A percentile compares a stretch with the other conserved stretches of the same genome.
Evolutionary conservation across 1,140 invertebrate genomes (phyloP).

Genomic region (Mycetomoellerius zeteki): DNA sequence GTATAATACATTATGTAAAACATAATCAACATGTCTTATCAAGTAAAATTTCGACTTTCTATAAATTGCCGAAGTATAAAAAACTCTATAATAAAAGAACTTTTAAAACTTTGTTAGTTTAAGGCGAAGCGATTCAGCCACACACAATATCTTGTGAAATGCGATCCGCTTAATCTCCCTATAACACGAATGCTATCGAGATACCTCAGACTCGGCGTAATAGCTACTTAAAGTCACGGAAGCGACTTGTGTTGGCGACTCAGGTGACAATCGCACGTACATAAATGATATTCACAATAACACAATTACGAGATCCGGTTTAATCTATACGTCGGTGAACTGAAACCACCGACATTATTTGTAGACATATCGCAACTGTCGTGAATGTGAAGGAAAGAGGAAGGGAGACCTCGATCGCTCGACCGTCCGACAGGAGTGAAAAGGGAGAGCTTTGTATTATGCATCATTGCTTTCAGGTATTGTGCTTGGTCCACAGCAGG

Average conservation of each 20-base stretch:
- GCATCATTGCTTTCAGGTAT: constrained; percentile 70
- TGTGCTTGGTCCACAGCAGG: constrained; percentile 65
- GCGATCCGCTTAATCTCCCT: neutral
- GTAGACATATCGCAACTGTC: constrained; percentile 46
- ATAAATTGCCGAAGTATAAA: neutral
- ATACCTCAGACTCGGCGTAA: neutral
- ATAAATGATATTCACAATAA: constrained; percentile 75
- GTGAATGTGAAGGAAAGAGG: constrained; percentile 33
- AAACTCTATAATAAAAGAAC: neutral
- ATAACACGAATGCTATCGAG: neutral
- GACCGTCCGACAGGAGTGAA: constrained; percentile 16
- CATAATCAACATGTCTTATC: neutral
- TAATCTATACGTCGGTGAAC: constrained; percentile 58
- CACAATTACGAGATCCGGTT: constrained; percentile 69
- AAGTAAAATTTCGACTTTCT: neutral
- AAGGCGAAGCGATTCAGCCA: neutral
- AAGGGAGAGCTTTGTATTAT: constrained; percentile 71
- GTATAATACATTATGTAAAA: neutral
- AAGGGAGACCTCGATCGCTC: constrained; percentile 6
- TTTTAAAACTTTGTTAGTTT: constrained; percentile 19
- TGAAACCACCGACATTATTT: constrained; percentile 74
- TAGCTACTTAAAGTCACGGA: constrained; percentile 13
- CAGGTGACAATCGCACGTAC: constrained; percentile 36
- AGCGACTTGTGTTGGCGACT: constrained; percentile 5
- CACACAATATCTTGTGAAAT: neutral